Percentiles rank a stretch among this genome's conserved stretches.
Evolutionary conservation across 2,888 invertebrate genomes (phyloP).

Genomic region (Megaustenia siamemsis): DNA sequence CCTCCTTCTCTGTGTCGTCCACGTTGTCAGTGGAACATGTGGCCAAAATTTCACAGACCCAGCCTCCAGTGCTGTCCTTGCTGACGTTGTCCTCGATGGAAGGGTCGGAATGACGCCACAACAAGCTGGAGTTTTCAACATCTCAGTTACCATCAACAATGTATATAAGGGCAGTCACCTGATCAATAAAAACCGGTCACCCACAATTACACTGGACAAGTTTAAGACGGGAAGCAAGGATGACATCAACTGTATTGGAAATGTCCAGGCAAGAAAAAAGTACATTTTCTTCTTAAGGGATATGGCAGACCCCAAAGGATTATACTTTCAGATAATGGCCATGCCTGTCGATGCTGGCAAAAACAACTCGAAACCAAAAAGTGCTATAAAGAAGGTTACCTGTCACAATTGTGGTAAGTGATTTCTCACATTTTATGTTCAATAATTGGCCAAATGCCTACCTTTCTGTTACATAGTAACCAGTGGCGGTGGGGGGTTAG

Average conservation of each 20-base stretch:
- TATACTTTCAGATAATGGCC: slow-evolving; percentile 48
- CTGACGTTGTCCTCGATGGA: slow-evolving; percentile 54
- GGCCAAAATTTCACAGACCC: slow-evolving; percentile 37
- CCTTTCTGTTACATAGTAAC: too few species aligned
- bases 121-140: slow-evolving; percentile 9
- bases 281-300: slow-evolving; percentile 53
- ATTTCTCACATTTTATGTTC: too few species aligned
- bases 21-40: slow-evolving; percentile 42
- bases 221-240: background rate
- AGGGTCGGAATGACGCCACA: slow-evolving; percentile 34
- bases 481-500: too few species aligned
- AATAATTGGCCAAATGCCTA: too few species aligned
- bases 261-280: slow-evolving; percentile 41
- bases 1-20: slow-evolving; percentile 34
- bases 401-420: slow-evolving; percentile 35
- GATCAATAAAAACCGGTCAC: slow-evolving; percentile 36
- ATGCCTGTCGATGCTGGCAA: slow-evolving; percentile 51
- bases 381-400: background rate
- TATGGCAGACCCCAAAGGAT: slow-evolving; percentile 41
- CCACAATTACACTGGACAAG: slow-evolving; percentile 36
- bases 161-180: slow-evolving; percentile 46
- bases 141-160: slow-evolving; percentile 44
- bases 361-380: slow-evolving; percentile 47
- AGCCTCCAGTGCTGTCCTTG: slow-evolving; percentile 48
- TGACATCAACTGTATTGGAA: slow-evolving; percentile 30